A percentile compares a stretch with the other conserved stretches of the same genome.
These are phyloP conservation scores for Adrianichthys oophorus DNA, from an alignment of 2,797 vertebrate species.

Conservation along the genomic window DNA sequence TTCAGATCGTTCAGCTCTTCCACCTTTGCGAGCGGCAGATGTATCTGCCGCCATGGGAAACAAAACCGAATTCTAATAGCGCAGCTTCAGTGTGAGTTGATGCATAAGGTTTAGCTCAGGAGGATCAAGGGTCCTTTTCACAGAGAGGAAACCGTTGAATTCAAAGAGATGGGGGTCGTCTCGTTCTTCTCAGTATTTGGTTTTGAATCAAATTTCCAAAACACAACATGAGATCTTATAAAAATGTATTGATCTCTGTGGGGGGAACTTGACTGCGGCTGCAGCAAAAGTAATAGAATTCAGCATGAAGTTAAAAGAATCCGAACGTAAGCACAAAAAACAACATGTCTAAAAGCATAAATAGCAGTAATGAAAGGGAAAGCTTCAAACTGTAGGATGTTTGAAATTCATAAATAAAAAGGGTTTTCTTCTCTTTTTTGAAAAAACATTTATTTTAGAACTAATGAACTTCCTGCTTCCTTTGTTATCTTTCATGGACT, in stretches of 20 bases:
- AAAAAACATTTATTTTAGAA: too few species aligned
- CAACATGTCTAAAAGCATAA: neutral
- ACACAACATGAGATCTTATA: constrained; percentile 49
- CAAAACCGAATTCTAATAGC: constrained; percentile 49
- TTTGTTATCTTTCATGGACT: too few species aligned
- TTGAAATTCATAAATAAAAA: neutral
- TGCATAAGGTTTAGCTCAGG: constrained; percentile 34
- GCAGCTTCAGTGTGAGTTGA: constrained; percentile 31
- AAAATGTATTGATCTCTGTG: constrained; percentile 57
- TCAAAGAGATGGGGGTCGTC: constrained; percentile 25
- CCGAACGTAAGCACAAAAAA: constrained; percentile 8
- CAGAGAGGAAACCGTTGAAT: constrained; percentile 39
- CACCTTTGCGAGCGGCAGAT: constrained; percentile 17
- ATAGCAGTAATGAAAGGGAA: neutral
- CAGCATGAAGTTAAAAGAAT: constrained; percentile 14
- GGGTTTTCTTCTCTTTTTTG: too few species aligned
- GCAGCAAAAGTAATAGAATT: constrained; percentile 13
- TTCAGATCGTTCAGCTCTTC: constrained; percentile 30
- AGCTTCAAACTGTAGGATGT: neutral
- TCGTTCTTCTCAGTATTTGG: constrained; percentile 39
- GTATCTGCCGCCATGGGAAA: constrained; percentile 48
- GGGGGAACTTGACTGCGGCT: constrained; percentile 29
- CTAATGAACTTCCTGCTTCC: too few species aligned
- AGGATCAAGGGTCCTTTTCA: constrained; percentile 48
- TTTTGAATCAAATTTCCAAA: constrained; percentile 58